These are phyloP conservation scores for Bilobella aurantiaca DNA, from an alignment of 1,140 invertebrate genomes.

Conservation along the genomic window DNA sequence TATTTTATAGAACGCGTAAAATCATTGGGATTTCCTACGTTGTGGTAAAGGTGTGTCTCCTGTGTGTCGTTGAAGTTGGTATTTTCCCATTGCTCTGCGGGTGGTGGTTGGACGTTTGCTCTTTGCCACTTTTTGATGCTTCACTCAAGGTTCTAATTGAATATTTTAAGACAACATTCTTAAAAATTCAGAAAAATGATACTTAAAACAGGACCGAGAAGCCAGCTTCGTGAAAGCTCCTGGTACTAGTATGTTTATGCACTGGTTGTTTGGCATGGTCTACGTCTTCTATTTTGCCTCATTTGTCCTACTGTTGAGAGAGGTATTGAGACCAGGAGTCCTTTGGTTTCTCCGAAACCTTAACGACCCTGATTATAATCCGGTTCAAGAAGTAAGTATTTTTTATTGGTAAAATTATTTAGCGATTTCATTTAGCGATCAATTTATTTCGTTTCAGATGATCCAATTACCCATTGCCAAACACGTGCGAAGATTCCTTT, in stretches of 20 bases:
- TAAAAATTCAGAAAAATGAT: background rate
- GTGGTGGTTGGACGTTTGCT: slow-evolving; percentile 99
- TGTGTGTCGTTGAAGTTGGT: slow-evolving; percentile 90
- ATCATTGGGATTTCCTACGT: slow-evolving; percentile 90
- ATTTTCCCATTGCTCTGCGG: slow-evolving; percentile 93
- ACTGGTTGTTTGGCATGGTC: slow-evolving; percentile 98
- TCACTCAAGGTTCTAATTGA: slow-evolving; percentile 57
- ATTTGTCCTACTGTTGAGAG: slow-evolving; percentile 82
- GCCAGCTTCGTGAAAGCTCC: slow-evolving; percentile 77
- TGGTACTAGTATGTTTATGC: slow-evolving; percentile 93
- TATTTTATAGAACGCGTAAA: slow-evolving; percentile 74
- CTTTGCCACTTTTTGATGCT: slow-evolving; percentile 86
- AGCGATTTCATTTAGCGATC: no score
- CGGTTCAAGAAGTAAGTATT: slow-evolving; percentile 66
- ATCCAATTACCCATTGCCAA: slow-evolving; percentile 88
- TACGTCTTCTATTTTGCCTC: slow-evolving; percentile 99
- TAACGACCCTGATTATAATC: slow-evolving; percentile 98
- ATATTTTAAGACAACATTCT: background rate
- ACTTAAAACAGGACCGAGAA: slow-evolving; percentile 55
- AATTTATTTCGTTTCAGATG: slow-evolving; percentile 56
- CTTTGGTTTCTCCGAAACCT: slow-evolving; percentile 94
- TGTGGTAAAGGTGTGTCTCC: slow-evolving; percentile 84
- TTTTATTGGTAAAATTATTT: no score
- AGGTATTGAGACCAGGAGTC: slow-evolving; percentile 88
- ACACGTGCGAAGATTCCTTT: slow-evolving; percentile 77